Percentiles rank a stretch among this genome's conserved stretches.
phyloP scores from a whole-genome alignment of 1,140 invertebrate species.

The Scaptomyza graminum region DNA sequence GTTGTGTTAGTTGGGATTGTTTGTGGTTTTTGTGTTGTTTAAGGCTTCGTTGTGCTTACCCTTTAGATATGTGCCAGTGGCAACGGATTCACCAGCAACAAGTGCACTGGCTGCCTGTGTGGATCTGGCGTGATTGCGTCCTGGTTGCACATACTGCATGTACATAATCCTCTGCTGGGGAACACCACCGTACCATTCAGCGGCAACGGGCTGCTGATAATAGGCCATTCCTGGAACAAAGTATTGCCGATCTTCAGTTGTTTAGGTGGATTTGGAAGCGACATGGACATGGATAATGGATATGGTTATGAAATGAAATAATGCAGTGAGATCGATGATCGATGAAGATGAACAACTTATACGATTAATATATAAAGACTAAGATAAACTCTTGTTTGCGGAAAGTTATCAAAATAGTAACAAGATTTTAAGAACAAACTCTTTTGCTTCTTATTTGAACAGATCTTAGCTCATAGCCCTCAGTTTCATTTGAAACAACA shows the following conservation, averaged over 20 bases:
- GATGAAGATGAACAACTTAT: too few relatives aligned
- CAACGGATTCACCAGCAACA: constrained; percentile 78
- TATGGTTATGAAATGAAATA: constrained; percentile 6
- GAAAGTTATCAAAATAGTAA: too few relatives aligned
- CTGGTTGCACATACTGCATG: constrained; percentile 80
- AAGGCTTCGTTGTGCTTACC: constrained; percentile 55
- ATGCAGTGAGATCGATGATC: constrained; percentile 5
- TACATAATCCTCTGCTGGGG: constrained; percentile 82
- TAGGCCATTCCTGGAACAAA: constrained; percentile 82
- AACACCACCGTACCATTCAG: constrained; percentile 63
- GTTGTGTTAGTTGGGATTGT: constrained; percentile 32
- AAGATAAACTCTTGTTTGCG: too few relatives aligned
- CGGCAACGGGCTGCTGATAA: constrained; percentile 71
- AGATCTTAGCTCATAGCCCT: too few relatives aligned
- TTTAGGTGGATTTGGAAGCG: background rate
- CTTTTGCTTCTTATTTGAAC: too few relatives aligned
- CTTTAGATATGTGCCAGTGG: constrained; percentile 80
- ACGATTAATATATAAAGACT: too few relatives aligned
- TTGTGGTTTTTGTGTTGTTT: constrained; percentile 17
- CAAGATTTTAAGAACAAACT: too few relatives aligned
- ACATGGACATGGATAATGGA: constrained; percentile 6
- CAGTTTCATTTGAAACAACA: too few relatives aligned
- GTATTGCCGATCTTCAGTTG: constrained; percentile 70
- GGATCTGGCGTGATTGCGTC: constrained; percentile 69
- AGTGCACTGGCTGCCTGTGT: constrained; percentile 76